Percentiles rank a stretch among this genome's conserved stretches.
Conservation (phyloP, 1,140 invertebrate species). For the Caenorhabditis latens region DNA sequence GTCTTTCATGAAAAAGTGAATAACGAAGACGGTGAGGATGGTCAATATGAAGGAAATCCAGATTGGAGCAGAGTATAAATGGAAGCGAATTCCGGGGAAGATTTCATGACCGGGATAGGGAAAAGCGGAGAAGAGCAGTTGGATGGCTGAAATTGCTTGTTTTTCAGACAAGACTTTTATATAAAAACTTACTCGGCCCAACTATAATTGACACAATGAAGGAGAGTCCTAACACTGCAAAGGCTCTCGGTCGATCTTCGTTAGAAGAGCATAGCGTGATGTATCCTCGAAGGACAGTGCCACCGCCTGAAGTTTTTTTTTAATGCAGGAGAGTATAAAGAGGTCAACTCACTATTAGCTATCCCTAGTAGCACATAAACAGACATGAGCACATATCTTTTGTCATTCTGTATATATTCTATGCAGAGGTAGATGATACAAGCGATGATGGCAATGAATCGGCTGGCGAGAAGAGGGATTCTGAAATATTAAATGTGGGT, state of each 20-base stretch:
- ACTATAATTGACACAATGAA: too few species aligned
- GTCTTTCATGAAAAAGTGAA: too few species aligned
- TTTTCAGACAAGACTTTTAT: too few species aligned
- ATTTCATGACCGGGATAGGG: neutral
- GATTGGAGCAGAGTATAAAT: neutral
- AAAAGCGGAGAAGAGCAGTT: neutral
- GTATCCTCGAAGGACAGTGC: too few species aligned
- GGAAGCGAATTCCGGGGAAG: neutral
- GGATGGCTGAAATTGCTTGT: neutral
- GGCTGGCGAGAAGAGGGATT: neutral
- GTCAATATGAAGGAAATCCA: neutral
- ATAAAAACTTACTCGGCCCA: too few species aligned
- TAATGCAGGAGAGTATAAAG: neutral
- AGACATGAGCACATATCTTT: neutral
- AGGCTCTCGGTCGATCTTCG: too few species aligned
- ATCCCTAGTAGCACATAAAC: neutral
- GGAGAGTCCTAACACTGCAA: too few species aligned
- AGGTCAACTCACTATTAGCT: neutral
- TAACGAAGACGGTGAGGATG: too few species aligned
- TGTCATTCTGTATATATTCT: neutral
- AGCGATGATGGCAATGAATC: neutral
- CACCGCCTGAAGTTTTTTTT: too few species aligned
- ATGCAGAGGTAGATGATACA: constrained; percentile 3
- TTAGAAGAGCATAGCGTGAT: too few species aligned
- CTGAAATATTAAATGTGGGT: too few species aligned